Base-by-base conservation (phyloP, 1,140 invertebrate species). In the Zaprionus camerounensis region DNA sequence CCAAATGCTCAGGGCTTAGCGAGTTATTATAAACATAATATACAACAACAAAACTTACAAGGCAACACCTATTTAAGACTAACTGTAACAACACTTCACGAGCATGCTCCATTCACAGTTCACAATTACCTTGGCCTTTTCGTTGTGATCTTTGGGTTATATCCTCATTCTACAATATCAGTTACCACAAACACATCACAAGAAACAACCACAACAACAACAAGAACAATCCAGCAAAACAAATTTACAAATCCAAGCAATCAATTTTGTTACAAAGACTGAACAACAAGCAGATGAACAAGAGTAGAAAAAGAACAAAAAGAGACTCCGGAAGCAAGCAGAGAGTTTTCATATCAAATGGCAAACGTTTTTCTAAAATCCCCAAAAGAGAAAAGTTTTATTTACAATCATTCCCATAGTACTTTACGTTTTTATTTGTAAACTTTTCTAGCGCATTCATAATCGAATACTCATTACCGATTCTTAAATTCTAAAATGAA, bases 1-100 rank as follows among this genome's bases (percentile, higher is more conserved):
- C 88, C 88, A 91, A 91, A 91, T 91, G 88, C 88, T 91, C 88
- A 91, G 88, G 88, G 88, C 88, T 91, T 91, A 91, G 79, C 80
- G 81, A 82, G 85, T 90, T 88, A 88, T 61, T 77, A 76, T 78
- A 88, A 78, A 76, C 69, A 78, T 78, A 80, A 77, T 72, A 78
- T 80, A 82, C 61, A 56, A 82, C 41, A 81, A 80, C n/a, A 65
- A 65, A 57, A 22, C 68, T 64, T 28, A 64, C 22, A 71, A 71
- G 46, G 51, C 49, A 58, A 80, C 65, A 83, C 51, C 46, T 79
- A 84, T 58, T 72, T 87, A 88, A 82, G 72, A 84, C 75, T 90
- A 88, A 91, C 67, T 86, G 87, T 75, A 91, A 76, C 71, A 87
- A 46, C 82, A 91, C 80, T 81, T 88, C 86, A 91, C 53, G 86